These are phyloP conservation scores for Lycaon pictus DNA, from an alignment of 2,113 vertebrate species.

Conservation along the genomic window DNA sequence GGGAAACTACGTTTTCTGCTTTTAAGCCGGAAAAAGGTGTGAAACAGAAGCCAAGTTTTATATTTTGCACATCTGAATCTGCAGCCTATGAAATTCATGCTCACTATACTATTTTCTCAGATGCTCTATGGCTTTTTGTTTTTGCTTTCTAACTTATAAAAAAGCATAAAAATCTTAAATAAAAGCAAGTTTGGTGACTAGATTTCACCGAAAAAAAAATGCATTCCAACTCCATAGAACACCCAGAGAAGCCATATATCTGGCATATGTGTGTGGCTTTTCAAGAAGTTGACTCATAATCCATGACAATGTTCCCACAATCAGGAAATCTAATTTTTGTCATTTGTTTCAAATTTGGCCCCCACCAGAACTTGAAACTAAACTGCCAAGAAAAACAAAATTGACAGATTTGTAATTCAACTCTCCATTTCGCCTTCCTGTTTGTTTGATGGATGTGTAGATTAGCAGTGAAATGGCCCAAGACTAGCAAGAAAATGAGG, in stretches of 20 bases:
- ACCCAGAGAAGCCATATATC: conserved; percentile 3
- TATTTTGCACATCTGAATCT: not conserved
- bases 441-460: conserved; percentile 80
- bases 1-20: not conserved
- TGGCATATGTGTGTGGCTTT: not conserved
- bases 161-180: conserved; percentile 34
- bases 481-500: conserved; percentile 78
- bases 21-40: not conserved
- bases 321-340: conserved; percentile 70
- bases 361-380: conserved; percentile 59
- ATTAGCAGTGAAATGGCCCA: conserved; percentile 82
- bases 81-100: conserved; percentile 18
- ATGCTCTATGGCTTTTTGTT: not conserved
- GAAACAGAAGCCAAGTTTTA: conserved; percentile 1
- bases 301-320: conserved; percentile 51
- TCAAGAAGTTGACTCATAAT: conserved; percentile 54
- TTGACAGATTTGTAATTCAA: conserved; percentile 75
- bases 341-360: conserved; percentile 72
- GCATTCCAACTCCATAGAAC: not conserved
- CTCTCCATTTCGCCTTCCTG: conserved; percentile 69
- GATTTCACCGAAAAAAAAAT: not conserved
- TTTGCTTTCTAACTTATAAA: conserved; percentile 25
- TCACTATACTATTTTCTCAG: not conserved
- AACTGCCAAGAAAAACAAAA: conserved; percentile 77
- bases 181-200: conserved; percentile 35